Evolutionary conservation across 2,113 vertebrate species (phyloP).

Genomic region (Platycercus adscitus): DNA sequence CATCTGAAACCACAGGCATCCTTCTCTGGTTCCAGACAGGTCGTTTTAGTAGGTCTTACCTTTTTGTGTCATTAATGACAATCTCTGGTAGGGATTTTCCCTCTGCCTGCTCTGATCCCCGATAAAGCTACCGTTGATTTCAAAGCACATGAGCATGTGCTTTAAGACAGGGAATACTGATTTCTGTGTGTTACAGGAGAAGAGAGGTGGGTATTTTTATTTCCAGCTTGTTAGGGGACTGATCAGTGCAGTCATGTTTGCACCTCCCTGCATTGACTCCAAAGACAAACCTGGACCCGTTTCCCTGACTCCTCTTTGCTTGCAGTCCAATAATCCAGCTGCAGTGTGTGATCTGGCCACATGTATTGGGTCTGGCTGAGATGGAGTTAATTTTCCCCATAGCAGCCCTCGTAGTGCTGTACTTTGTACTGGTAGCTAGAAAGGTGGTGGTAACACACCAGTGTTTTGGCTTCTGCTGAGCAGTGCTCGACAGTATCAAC

Average conservation of each 20-base stretch:
- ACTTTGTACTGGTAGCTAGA: neutral
- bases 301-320: neutral
- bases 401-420: neutral
- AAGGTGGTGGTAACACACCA: neutral
- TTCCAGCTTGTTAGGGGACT: neutral
- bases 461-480: neutral
- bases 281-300: neutral
- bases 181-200: neutral
- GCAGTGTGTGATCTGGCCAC: accelerated
- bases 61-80: neutral
- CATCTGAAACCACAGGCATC: neutral
- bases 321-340: neutral
- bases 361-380: neutral
- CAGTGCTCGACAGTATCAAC: neutral
- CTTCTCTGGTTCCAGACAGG: neutral
- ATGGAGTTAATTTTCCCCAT: neutral
- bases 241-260: accelerated
- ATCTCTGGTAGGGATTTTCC: neutral
- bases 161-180: neutral
- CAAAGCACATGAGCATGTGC: neutral
- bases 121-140: neutral
- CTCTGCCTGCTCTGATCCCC: neutral
- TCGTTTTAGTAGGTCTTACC: neutral
- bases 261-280: neutral
- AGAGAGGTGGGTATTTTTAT: neutral